A percentile compares a stretch with the other conserved stretches of the same genome.
Conservation (phyloP, 2,888 invertebrate genomes). For the Acrocera orbiculus region DNA sequence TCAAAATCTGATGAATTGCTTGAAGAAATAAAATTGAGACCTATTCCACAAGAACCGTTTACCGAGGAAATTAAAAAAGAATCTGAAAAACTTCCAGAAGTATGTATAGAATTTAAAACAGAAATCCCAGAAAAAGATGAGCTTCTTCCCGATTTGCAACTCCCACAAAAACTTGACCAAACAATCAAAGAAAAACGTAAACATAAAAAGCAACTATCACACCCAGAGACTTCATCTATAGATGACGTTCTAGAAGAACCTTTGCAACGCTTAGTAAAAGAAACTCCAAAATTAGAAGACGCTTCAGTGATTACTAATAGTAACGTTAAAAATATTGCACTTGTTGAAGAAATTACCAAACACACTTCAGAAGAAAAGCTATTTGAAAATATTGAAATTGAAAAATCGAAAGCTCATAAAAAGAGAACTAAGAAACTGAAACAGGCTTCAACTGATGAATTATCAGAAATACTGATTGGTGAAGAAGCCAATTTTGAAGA, state of each 20-base stretch:
- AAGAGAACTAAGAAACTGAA: constrained; percentile 27
- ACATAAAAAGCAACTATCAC: neutral
- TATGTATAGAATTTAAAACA: constrained; percentile 14
- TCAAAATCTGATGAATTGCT: constrained; percentile 23
- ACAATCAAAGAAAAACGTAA: constrained; percentile 1
- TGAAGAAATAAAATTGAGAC: constrained; percentile 28
- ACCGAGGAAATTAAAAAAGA: constrained; percentile 22
- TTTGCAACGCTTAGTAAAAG: constrained; percentile 24
- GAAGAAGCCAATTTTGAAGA: constrained; percentile 24
- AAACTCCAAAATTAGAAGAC: constrained; percentile 26
- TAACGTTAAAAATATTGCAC: constrained; percentile 22
- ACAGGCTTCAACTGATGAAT: constrained; percentile 24
- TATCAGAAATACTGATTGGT: constrained; percentile 23
- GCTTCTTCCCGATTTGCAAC: constrained; percentile 2
- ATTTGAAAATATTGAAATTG: constrained; percentile 17
- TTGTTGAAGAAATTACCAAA: constrained; percentile 23
- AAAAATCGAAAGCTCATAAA: constrained; percentile 26
- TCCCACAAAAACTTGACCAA: constrained; percentile 3
- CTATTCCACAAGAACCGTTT: constrained; percentile 25
- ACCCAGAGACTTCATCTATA: constrained; percentile 20
- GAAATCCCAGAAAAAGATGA: constrained; percentile 22
- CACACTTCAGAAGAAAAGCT: constrained; percentile 19
- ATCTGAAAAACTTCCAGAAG: constrained; percentile 15
- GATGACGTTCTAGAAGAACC: constrained; percentile 28
- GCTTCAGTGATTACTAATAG: constrained; percentile 22